These are phyloP conservation scores for Hemibagrus guttatus DNA, from an alignment of 2,797 vertebrate species.

Conservation along the genomic window DNA sequence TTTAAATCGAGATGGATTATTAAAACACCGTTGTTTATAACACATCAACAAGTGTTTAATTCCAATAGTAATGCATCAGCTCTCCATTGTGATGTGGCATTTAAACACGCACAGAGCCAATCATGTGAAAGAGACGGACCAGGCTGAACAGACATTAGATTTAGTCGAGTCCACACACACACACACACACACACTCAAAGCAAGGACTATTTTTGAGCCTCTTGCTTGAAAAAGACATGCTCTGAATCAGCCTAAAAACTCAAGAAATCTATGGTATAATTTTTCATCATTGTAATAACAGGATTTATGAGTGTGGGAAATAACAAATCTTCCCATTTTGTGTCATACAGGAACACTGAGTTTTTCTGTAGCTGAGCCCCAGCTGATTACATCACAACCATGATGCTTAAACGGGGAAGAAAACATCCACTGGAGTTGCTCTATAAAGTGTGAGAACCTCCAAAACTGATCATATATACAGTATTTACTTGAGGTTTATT, in stretches of 20 bases:
- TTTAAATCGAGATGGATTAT: neutral
- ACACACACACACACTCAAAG: too few relatives aligned
- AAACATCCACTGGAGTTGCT: neutral
- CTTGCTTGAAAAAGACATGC: too few relatives aligned
- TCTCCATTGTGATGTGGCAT: neutral
- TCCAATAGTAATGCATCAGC: neutral
- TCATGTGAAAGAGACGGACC: neutral
- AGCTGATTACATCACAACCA: too few relatives aligned
- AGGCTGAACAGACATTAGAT: neutral
- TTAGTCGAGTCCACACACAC: neutral
- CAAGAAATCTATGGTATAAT: too few relatives aligned
- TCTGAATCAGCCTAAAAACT: too few relatives aligned
- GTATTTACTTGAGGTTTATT: neutral
- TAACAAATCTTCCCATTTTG: too few relatives aligned
- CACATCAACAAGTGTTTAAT: neutral
- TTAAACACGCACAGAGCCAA: conserved; percentile 5
- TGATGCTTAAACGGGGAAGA: too few relatives aligned
- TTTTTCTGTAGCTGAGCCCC: too few relatives aligned
- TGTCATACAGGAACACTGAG: too few relatives aligned
- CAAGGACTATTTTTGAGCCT: too few relatives aligned
- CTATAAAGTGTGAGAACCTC: neutral
- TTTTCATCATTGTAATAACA: too few relatives aligned
- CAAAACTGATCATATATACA: neutral
- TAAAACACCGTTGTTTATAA: neutral
- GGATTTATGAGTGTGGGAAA: too few relatives aligned